phyloP scores from a whole-genome alignment of 2,113 vertebrate genomes.

The Campylorhamphus procurvoides region DNA sequence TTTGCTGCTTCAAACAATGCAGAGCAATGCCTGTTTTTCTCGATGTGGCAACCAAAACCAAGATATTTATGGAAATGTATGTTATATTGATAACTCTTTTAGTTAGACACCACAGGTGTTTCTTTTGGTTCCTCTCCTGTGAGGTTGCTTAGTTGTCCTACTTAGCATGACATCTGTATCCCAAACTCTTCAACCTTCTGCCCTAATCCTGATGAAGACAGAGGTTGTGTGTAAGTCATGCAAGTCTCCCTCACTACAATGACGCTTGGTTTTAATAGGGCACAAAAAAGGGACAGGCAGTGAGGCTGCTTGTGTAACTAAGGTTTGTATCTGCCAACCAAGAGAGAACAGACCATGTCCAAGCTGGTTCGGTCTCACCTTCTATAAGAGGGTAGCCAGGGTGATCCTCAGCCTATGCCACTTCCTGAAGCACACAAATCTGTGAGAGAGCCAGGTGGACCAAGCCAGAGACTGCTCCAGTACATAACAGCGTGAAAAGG shows the following conservation, averaged over 20 bases:
- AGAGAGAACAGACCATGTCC: not conserved
- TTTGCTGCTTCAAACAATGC: not conserved
- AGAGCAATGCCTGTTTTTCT: not conserved
- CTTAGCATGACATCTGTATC: not conserved
- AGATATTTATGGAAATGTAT: not conserved
- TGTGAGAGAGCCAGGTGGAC: not conserved
- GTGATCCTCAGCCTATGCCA: not conserved
- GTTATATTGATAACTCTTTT: not conserved
- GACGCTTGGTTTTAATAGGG: not conserved
- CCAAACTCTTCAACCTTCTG: not conserved
- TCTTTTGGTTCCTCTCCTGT: not conserved
- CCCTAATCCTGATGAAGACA: not conserved
- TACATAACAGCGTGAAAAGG: not conserved
- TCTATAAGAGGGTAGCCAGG: not conserved
- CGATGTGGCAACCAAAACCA: not conserved
- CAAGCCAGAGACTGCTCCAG: not conserved
- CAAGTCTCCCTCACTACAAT: not conserved
- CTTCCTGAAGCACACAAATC: not conserved
- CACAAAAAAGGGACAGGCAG: not conserved
- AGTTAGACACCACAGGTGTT: not conserved
- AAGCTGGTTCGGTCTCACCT: not conserved
- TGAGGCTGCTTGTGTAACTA: not conserved
- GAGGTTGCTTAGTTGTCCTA: not conserved
- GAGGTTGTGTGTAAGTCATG: rapidly evolving
- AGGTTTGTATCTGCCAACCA: not conserved